phyloP scores from a whole-genome alignment of 2,888 invertebrate species.

The Athetis lepigone region DNA sequence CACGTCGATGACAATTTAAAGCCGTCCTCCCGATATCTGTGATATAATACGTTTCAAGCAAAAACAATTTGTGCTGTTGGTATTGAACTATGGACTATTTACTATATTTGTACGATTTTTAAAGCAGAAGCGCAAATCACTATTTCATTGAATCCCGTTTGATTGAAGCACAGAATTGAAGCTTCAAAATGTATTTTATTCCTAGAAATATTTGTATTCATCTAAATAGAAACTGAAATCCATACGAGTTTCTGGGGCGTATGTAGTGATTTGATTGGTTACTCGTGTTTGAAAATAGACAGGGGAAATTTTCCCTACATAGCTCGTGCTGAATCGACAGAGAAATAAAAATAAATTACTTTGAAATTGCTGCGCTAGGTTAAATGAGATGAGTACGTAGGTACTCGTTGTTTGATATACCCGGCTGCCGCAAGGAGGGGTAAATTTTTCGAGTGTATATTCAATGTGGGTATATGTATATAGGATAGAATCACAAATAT shows the following conservation, averaged over 20 bases:
- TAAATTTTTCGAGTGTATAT: no score
- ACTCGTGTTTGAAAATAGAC: conserved; percentile 18
- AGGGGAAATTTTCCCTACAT: not conserved
- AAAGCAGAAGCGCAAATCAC: not conserved
- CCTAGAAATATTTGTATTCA: conserved; percentile 7
- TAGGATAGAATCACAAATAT: no score
- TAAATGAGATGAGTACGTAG: not conserved
- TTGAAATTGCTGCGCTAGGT: not conserved
- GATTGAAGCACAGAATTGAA: no score
- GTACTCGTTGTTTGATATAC: no score
- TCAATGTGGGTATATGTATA: no score
- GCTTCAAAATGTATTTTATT: conserved; percentile 13
- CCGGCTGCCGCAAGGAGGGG: no score
- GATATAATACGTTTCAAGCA: no score
- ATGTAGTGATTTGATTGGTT: conserved; percentile 25
- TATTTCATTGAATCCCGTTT: conserved; percentile 1
- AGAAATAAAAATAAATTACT: not conserved
- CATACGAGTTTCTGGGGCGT: conserved; percentile 1
- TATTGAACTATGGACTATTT: no score
- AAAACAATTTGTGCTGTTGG: no score
- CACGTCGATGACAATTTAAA: no score
- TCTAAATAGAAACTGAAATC: no score
- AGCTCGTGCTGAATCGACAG: not conserved
- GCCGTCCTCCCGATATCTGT: no score
- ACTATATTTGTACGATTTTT: not conserved